Evolutionary conservation across 2,888 invertebrate genomes (phyloP).

Genomic region (Synergus laeviventris): DNA sequence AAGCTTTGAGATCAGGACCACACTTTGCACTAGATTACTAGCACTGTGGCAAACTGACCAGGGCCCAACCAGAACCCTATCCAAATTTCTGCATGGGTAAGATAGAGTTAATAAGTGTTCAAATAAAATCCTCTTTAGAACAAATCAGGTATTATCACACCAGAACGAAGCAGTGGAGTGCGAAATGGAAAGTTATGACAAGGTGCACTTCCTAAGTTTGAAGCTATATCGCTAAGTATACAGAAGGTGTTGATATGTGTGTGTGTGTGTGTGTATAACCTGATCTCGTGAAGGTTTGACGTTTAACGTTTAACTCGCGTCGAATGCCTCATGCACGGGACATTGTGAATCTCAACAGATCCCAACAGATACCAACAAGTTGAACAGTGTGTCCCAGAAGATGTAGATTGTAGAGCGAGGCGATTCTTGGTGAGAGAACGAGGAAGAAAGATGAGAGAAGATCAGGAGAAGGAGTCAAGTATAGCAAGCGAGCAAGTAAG

Average conservation of each 20-base stretch:
- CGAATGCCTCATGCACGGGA: conserved; percentile 55
- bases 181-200: not conserved
- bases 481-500: conserved; percentile 61
- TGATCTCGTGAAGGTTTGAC: conserved; percentile 59
- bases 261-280: conserved; percentile 60
- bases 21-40: no score
- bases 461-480: conserved; percentile 44
- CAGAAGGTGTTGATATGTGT: conserved; percentile 55
- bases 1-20: no score
- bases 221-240: conserved; percentile 60
- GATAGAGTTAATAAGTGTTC: no score
- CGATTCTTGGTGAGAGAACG: conserved; percentile 34
- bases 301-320: conserved; percentile 54
- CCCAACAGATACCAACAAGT: conserved; percentile 4
- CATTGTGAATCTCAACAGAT: conserved; percentile 49
- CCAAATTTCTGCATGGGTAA: no score
- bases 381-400: conserved; percentile 56
- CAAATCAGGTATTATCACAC: not conserved
- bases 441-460: conserved; percentile 39
- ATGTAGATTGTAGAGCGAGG: conserved; percentile 55
- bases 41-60: no score
- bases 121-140: no score
- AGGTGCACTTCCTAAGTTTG: conserved; percentile 55
- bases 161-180: not conserved
- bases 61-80: no score